A percentile compares a stretch with the other conserved stretches of the same genome.
Evolutionary conservation across 2,113 vertebrate species (phyloP).

Genomic region (Mustelus asterias): DNA sequence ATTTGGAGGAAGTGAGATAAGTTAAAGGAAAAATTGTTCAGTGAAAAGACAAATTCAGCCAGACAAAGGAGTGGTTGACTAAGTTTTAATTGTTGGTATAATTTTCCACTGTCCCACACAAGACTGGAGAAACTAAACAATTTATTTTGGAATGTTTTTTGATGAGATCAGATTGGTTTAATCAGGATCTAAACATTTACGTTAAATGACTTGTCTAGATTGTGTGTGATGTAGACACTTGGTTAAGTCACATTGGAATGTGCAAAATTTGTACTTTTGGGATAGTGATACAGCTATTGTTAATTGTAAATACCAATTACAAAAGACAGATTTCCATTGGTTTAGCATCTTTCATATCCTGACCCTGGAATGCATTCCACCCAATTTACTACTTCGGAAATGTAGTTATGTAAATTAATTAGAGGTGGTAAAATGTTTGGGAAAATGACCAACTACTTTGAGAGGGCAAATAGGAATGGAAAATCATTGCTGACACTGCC

Average conservation of each 20-base stretch:
- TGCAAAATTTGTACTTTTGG: background rate
- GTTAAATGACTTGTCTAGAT: background rate
- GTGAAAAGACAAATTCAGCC: no score
- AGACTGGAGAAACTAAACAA: background rate
- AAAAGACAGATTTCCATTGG: background rate
- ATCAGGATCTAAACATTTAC: background rate
- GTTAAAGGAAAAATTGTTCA: no score
- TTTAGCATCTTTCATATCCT: background rate
- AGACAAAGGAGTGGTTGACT: background rate
- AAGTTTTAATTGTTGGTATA: background rate
- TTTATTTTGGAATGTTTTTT: background rate
- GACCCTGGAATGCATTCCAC: no score
- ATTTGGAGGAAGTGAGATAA: no score
- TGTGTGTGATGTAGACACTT: background rate
- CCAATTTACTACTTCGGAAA: background rate
- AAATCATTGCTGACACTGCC: background rate
- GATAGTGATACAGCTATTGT: background rate
- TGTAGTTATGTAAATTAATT: no score
- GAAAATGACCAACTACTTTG: background rate
- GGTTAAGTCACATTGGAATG: background rate
- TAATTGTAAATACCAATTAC: background rate
- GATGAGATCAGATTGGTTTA: background rate
- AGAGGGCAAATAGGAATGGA: background rate
- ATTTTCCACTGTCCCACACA: background rate
- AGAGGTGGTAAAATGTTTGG: no score